Percentiles rank a stretch among this genome's conserved stretches.
phyloP scores from a whole-genome alignment of 2,797 vertebrate genomes.

The Mormyrus hasselquistii region DNA sequence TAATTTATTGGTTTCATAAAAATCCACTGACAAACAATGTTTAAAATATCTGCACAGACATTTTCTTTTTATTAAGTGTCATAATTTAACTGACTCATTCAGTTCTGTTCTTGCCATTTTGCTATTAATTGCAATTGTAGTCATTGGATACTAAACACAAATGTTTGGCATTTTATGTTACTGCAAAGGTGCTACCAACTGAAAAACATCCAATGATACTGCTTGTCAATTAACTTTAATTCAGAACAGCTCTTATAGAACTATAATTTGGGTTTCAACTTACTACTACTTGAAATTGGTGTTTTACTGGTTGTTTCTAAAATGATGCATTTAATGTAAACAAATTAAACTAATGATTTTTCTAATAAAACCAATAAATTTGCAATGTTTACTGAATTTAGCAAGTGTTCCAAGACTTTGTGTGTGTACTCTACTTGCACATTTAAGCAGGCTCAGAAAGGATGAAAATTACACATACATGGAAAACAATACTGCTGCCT shows the following conservation, averaged over 20 bases:
- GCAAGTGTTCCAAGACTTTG: background rate
- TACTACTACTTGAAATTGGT: background rate
- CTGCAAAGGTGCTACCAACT: background rate
- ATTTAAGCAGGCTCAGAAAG: background rate
- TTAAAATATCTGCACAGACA: background rate
- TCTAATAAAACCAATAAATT: background rate
- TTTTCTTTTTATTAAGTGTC: background rate
- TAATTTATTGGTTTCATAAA: background rate
- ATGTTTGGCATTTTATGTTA: background rate
- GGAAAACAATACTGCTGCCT: background rate
- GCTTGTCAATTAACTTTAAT: background rate
- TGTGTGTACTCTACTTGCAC: background rate
- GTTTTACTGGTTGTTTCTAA: background rate
- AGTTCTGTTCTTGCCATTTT: background rate
- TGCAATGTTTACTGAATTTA: background rate
- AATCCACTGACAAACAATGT: background rate
- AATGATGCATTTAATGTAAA: background rate
- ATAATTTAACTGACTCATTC: background rate
- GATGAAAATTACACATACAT: background rate
- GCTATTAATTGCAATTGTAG: background rate
- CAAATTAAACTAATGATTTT: background rate
- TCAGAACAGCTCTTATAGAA: background rate
- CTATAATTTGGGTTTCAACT: background rate
- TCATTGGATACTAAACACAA: background rate
- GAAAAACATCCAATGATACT: background rate